phyloP scores from a whole-genome alignment of 2,888 invertebrate genomes.

The Eupithecia subumbrata region DNA sequence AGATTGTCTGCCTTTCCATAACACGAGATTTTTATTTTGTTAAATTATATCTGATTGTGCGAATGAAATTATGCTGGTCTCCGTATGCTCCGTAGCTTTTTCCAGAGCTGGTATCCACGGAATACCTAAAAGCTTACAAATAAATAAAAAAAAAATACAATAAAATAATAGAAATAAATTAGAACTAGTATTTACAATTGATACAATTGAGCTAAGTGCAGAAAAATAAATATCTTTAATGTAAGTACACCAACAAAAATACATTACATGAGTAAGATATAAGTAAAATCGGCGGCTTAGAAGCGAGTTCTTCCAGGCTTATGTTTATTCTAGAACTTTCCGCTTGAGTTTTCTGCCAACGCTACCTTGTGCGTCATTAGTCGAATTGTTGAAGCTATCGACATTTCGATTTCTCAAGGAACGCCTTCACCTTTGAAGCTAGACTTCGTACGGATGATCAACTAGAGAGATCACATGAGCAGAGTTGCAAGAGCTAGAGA shows the following conservation, averaged over 20 bases:
- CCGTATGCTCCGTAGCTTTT: background rate
- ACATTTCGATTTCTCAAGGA: slow-evolving; percentile 53
- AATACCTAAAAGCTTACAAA: no score
- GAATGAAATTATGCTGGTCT: background rate
- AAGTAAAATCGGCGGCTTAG: no score
- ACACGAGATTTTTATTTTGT: background rate
- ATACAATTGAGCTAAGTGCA: no score
- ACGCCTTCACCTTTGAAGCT: slow-evolving; percentile 27
- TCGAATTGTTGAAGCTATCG: slow-evolving; percentile 61
- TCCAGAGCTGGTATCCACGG: background rate
- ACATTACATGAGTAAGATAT: no score
- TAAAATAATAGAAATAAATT: no score
- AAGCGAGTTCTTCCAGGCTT: no score
- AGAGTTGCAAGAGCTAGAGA: background rate
- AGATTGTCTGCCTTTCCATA: slow-evolving; percentile 6
- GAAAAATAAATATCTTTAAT: no score
- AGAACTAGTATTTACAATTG: no score
- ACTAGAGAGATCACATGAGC: background rate
- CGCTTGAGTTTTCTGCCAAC: slow-evolving; percentile 44
- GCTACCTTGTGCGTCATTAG: slow-evolving; percentile 59
- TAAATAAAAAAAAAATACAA: no score
- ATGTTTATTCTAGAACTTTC: background rate
- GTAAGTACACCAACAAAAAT: no score
- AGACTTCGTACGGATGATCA: slow-evolving; percentile 1
- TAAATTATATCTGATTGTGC: background rate